Base-by-base conservation (phyloP, 2,888 invertebrate species). In the Spicauda simplicius region DNA sequence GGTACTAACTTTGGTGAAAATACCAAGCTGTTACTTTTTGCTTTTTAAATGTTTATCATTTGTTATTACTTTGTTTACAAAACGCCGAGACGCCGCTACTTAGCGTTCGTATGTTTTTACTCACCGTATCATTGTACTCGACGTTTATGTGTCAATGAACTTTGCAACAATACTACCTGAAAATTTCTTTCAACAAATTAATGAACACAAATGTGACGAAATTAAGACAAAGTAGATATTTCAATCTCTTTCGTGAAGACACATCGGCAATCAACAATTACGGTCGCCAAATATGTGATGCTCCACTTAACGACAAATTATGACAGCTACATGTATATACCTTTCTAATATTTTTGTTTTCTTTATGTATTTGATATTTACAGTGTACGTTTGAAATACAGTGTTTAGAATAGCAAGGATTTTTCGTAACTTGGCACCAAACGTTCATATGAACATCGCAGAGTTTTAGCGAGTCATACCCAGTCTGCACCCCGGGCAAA, bases 251-350 rank as follows among this genome's bases (percentile, higher is more conserved):
- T 25, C 25, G 25, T 52, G 67, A 68, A 71, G 59, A 68, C 59
- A 60, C 60, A 57, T 54, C 56, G 52, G 58, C 60, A 73, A 72
- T 70, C 70, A 71, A 48, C 20, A 45, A 25, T 25, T 25, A 25
- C 25, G 25, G 19, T 67, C 45, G 69, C 61, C 50, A 70, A 74
- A 64, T 55, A 52, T 55, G 56, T 20, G 53, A 60, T 68, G 65
- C 69, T 70, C 69, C 64, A 48, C 57, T 65, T 58, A 30, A 25
- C 60, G 68, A 60, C 64, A 68, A 70, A 69, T 69, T 63, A 64
- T 63, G 69, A 68, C 53, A 55, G 69, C 14, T 41, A 41, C 41
- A 41, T 41, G 33, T 25, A 25, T 25, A 5, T 25, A 25, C 5
- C 25, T 25, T 25, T 25, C 5, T 2, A 25, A 4, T 25, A 25